Percentiles rank a stretch among this genome's conserved stretches.
Conservation (phyloP, 2,113 vertebrate species). For the Laticauda laticaudata region DNA sequence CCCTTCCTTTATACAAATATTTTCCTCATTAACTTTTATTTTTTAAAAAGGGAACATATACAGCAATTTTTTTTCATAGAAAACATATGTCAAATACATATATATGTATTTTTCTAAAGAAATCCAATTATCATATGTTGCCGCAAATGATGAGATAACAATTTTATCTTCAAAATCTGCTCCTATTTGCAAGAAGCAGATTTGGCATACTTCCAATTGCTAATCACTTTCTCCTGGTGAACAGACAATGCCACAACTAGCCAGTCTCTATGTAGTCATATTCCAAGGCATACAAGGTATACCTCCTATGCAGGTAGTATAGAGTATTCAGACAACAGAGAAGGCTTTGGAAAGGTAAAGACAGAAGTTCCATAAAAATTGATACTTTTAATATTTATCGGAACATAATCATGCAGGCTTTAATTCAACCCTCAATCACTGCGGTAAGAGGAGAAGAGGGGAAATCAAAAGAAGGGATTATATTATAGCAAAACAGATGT, state of each 20-base stretch:
- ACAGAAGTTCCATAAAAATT: neutral
- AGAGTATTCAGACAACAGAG: neutral
- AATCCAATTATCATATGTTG: conserved; percentile 34
- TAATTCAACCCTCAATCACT: neutral
- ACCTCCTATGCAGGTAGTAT: neutral
- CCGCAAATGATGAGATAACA: conserved; percentile 50
- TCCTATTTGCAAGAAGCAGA: conserved; percentile 36
- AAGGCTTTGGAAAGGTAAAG: neutral
- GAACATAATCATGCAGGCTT: conserved; percentile 1
- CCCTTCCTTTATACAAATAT: neutral
- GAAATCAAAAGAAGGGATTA: neutral
- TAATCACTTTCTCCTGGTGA: conserved; percentile 37
- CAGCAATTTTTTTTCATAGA: conserved; percentile 22
- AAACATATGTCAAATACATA: conserved; percentile 26
- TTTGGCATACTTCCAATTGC: conserved; percentile 38
- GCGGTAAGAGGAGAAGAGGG: neutral
- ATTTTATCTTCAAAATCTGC: conserved; percentile 44
- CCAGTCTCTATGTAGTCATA: neutral
- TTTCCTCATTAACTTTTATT: conserved; percentile 50
- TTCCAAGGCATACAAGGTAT: neutral
- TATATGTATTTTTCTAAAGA: conserved; percentile 33
- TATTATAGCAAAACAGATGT: neutral
- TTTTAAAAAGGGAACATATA: conserved; percentile 43
- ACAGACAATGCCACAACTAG: conserved; percentile 34
- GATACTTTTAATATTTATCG: conserved; percentile 33